phyloP scores from a whole-genome alignment of 1,140 invertebrate species.

The Penaeus vannamei region DNA sequence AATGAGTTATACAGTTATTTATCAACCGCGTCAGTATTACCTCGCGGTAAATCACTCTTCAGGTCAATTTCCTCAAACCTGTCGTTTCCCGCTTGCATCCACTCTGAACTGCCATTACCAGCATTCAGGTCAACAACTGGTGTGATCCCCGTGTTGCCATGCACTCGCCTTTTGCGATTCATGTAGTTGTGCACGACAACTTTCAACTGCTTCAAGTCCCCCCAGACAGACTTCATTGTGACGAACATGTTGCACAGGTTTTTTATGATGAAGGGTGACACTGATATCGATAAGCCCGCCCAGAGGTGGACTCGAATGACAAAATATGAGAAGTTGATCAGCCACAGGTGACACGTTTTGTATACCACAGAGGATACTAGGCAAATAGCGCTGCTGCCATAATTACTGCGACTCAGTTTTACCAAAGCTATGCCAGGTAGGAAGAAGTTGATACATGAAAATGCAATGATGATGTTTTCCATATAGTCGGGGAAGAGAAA shows the following conservation, averaged over 20 bases:
- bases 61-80: constrained; percentile 13
- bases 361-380: constrained; percentile 24
- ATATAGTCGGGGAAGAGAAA: constrained; percentile 24
- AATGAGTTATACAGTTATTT: no score
- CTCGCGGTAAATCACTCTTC: not conserved
- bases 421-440: constrained; percentile 44
- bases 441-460: constrained; percentile 43
- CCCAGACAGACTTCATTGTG: constrained; percentile 30
- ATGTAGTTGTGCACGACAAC: not conserved
- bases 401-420: constrained; percentile 42
- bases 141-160: not conserved
- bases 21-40: no score
- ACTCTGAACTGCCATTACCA: not conserved
- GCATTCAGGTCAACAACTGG: not conserved
- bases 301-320: constrained; percentile 50
- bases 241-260: constrained; percentile 50
- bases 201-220: not conserved
- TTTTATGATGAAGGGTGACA: constrained; percentile 55
- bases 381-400: constrained; percentile 28
- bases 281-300: constrained; percentile 34
- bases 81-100: not conserved
- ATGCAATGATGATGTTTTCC: constrained; percentile 43
- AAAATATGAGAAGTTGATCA: constrained; percentile 51
- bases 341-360: constrained; percentile 49
- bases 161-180: constrained; percentile 6